Evolutionary conservation across 2,113 vertebrate genomes (phyloP).

Genomic region (Aspidoscelis tigris): DNA sequence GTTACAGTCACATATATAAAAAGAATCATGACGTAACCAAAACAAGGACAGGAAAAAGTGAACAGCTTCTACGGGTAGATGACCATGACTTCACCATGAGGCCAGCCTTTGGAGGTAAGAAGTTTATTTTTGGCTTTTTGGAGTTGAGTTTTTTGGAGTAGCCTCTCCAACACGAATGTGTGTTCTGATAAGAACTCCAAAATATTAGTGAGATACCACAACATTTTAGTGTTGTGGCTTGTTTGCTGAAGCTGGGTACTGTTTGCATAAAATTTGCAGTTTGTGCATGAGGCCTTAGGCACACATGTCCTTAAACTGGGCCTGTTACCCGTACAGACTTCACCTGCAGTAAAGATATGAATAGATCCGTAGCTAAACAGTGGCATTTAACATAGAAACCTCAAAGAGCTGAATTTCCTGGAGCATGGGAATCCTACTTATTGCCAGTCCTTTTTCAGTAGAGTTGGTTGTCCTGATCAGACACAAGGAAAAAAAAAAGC

Average conservation of each 20-base stretch:
- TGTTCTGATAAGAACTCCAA: background rate
- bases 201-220: background rate
- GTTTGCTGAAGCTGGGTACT: too few relatives aligned
- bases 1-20: constrained; percentile 82
- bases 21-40: constrained; percentile 88
- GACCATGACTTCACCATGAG: constrained; percentile 96
- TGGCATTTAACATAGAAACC: too few relatives aligned
- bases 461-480: background rate
- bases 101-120: constrained; percentile 92
- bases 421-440: background rate
- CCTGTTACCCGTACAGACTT: too few relatives aligned
- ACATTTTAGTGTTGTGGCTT: too few relatives aligned
- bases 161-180: background rate
- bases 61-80: constrained; percentile 87
- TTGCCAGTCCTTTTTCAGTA: background rate
- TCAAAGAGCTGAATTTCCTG: background rate
- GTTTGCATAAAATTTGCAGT: too few relatives aligned
- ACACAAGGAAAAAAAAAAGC: too few relatives aligned
- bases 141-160: background rate
- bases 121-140: fast-evolving
- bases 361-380: too few relatives aligned
- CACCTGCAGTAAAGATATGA: too few relatives aligned
- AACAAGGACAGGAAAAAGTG: constrained; percentile 78
- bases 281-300: too few relatives aligned
- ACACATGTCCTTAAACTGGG: too few relatives aligned